Conservation (phyloP, 1,140 invertebrate species). For the Drosophila pectinifera region DNA sequence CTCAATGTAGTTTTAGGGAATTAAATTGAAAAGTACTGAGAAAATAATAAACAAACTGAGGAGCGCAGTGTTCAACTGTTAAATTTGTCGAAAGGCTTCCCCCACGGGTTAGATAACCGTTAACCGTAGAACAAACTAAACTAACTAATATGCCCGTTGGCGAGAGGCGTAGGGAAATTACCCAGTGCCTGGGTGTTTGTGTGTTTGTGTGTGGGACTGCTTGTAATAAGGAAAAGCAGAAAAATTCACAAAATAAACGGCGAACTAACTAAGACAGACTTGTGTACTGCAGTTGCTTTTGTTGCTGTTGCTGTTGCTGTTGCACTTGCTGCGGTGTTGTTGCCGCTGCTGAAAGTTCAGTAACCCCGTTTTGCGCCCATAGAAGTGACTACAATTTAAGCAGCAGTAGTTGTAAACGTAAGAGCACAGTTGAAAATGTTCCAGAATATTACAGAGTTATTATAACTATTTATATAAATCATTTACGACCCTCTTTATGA, state of each 20-base stretch:
- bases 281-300: slow-evolving; percentile 7
- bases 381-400: slow-evolving; percentile 48
- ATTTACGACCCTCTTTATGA: too few species aligned
- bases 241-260: slow-evolving; percentile 48
- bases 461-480: too few species aligned
- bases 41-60: too few species aligned
- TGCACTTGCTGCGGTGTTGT: slow-evolving; percentile 12
- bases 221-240: slow-evolving; percentile 40
- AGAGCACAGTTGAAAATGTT: not conserved
- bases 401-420: slow-evolving; percentile 2
- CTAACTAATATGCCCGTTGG: not conserved
- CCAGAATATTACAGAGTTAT: not conserved
- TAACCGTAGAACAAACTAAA: slow-evolving; percentile 2
- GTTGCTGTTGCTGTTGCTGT: slow-evolving; percentile 13
- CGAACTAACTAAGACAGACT: slow-evolving; percentile 21
- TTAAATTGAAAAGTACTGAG: too few species aligned
- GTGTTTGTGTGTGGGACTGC: slow-evolving; percentile 23
- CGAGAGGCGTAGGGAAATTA: slow-evolving; percentile 12
- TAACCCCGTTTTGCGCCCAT: slow-evolving; percentile 57
- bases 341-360: slow-evolving; percentile 50
- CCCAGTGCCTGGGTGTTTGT: not conserved
- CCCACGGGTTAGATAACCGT: not conserved
- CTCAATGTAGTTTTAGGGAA: too few species aligned
- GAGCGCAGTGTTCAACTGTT: too few species aligned
- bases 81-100: not conserved